These are phyloP conservation scores for Pelusios castaneus DNA, from an alignment of 2,113 vertebrate species.

Conservation along the genomic window DNA sequence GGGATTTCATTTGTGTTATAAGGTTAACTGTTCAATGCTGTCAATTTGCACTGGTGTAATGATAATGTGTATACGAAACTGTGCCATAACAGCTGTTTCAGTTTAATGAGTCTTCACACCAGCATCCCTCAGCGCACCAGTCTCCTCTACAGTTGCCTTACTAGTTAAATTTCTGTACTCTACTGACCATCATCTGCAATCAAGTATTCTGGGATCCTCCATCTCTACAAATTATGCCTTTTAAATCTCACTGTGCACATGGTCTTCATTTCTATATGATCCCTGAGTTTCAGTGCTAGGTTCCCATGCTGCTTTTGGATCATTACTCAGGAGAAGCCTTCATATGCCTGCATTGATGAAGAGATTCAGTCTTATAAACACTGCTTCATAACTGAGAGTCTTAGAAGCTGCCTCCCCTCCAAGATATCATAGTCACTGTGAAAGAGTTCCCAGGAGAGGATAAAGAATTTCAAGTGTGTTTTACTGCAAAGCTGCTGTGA, in stretches of 20 bases:
- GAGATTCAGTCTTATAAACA: not conserved
- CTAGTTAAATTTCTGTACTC: not conserved
- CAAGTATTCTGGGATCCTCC: slow-evolving; percentile 7
- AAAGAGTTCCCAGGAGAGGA: not conserved
- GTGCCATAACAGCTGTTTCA: not conserved
- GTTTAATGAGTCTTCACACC: not conserved
- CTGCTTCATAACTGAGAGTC: not conserved
- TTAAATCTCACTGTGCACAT: not conserved
- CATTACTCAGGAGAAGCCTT: not conserved
- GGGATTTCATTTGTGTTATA: not conserved
- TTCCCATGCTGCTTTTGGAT: not conserved
- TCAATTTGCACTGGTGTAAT: no score
- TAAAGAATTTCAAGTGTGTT: not conserved
- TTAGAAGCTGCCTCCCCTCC: not conserved
- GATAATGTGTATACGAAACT: no score
- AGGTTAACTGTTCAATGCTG: not conserved
- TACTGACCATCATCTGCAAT: not conserved
- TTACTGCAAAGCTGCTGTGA: not conserved
- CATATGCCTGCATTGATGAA: accelerated
- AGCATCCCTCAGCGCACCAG: not conserved
- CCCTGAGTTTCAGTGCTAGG: not conserved
- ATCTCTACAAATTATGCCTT: not conserved
- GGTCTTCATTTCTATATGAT: not conserved
- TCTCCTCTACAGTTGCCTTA: not conserved
- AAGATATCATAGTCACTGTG: not conserved